phyloP scores from a whole-genome alignment of 2,113 vertebrate species.

The Ictidomys tridecemlineatus region DNA sequence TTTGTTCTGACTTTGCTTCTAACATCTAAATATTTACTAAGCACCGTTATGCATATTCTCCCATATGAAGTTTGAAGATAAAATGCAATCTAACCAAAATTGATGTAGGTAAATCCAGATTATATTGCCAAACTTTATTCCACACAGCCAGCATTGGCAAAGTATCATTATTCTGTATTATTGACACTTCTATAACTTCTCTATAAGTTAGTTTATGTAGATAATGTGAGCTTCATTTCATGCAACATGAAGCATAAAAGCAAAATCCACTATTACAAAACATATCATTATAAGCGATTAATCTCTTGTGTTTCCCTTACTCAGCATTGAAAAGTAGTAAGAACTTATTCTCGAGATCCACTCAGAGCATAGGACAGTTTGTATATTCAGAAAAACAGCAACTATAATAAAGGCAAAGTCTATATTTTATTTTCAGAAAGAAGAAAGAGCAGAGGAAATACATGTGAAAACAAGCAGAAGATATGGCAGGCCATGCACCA shows the following conservation, averaged over 20 bases:
- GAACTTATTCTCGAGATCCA: neutral
- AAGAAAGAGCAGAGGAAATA: neutral
- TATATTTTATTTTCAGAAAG: neutral
- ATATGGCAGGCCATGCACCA: neutral
- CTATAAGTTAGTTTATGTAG: neutral
- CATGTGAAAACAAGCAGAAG: neutral
- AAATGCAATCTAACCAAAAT: neutral
- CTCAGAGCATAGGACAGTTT: neutral
- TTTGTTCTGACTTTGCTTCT: neutral
- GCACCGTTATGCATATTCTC: neutral
- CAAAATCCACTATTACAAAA: neutral
- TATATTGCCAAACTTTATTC: neutral
- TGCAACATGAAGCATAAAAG: neutral
- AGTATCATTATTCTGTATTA: neutral
- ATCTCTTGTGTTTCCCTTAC: neutral
- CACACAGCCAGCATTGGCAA: neutral
- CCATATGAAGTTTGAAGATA: neutral
- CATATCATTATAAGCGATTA: neutral
- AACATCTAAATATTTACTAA: neutral
- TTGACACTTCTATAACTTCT: neutral
- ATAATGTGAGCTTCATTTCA: neutral
- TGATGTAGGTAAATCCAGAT: neutral
- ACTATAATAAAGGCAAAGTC: neutral
- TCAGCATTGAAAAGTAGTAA: neutral
- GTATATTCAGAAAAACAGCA: neutral